Percentiles rank a stretch among this genome's conserved stretches.
phyloP scores from a whole-genome alignment of 2,113 vertebrate species.

The Odontophorus gujanensis region DNA sequence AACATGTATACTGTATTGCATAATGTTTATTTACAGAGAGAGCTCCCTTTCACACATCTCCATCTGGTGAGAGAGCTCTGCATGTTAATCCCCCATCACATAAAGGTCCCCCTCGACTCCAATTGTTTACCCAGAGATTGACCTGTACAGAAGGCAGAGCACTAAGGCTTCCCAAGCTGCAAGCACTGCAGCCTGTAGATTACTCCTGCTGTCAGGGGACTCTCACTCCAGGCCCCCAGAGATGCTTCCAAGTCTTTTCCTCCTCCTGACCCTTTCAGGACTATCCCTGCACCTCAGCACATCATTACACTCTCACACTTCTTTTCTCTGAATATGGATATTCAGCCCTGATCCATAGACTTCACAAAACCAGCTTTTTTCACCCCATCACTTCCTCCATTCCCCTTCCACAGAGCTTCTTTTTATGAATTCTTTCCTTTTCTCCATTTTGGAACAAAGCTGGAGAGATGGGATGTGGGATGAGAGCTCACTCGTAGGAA shows the following conservation, averaged over 20 bases:
- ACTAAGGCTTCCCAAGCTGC: background rate
- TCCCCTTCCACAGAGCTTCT: background rate
- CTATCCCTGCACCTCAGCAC: background rate
- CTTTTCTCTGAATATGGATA: background rate
- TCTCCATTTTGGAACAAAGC: background rate
- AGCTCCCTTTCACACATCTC: background rate
- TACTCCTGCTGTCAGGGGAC: background rate
- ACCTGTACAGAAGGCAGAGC: background rate
- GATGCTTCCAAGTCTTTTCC: background rate
- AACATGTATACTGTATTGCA: background rate
- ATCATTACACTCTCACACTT: background rate
- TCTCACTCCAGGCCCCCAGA: background rate
- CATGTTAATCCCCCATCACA: background rate
- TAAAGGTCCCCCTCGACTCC: background rate
- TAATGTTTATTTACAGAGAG: background rate
- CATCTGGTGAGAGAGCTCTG: background rate
- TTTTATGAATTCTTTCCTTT: background rate
- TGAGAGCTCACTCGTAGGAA: background rate
- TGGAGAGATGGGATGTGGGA: background rate
- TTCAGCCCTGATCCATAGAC: background rate
- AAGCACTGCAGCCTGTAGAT: too few species aligned
- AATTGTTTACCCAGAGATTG: background rate
- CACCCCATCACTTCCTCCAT: background rate
- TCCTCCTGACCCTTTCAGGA: background rate
- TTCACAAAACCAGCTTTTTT: fast-evolving